phyloP scores from a whole-genome alignment of 1,140 invertebrate species.

The Aphaenogaster ashmeadi region DNA sequence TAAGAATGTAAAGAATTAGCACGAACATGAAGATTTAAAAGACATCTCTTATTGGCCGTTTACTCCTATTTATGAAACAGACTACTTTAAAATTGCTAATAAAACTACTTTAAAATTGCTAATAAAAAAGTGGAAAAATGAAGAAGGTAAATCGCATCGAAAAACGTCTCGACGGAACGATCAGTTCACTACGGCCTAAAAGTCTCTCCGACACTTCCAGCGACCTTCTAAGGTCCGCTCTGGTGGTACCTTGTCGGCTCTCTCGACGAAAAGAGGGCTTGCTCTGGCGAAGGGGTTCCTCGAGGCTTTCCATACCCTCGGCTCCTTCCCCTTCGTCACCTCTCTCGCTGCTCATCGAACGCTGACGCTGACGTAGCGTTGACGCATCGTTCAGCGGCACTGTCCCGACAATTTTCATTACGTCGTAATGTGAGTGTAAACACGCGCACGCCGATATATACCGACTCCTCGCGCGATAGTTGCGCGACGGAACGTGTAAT shows the following conservation, averaged over 20 bases:
- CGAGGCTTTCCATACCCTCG: conserved; percentile 89
- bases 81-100: not conserved
- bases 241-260: conserved; percentile 88
- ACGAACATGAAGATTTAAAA: not conserved
- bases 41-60: not conserved
- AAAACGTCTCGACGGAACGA: conserved; percentile 75
- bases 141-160: not conserved
- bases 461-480: conserved; percentile 8
- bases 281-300: conserved; percentile 90
- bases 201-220: conserved; percentile 70
- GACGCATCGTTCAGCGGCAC: conserved; percentile 91
- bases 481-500: conserved; percentile 21
- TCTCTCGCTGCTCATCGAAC: conserved; percentile 90
- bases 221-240: conserved; percentile 71
- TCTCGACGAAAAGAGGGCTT: conserved; percentile 88
- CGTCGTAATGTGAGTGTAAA: conserved; percentile 59
- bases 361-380: conserved; percentile 89
- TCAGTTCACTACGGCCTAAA: conserved; percentile 76
- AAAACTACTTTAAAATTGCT: not conserved
- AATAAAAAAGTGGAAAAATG: not conserved
- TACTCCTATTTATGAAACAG: not conserved
- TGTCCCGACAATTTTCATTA: conserved; percentile 84
- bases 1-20: not conserved
- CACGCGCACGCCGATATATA: conserved; percentile 1
- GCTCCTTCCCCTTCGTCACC: conserved; percentile 88